Conservation (phyloP, 2,797 vertebrate species). For the Anguilla obscura region DNA sequence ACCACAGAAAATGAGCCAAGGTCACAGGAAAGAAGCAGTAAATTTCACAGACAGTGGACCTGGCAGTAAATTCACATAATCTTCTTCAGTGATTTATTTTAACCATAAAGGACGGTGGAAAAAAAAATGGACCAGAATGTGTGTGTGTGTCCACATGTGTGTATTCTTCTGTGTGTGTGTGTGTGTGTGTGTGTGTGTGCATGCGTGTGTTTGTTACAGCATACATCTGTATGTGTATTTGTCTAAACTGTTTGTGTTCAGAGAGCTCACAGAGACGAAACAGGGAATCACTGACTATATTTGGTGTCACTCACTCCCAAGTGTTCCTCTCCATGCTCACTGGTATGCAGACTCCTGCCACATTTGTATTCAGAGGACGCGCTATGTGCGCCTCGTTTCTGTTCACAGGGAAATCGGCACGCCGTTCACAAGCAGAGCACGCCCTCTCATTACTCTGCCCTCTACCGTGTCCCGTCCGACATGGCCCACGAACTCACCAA, state of each 20-base stretch:
- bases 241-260: background rate
- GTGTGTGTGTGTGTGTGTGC: background rate
- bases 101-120: background rate
- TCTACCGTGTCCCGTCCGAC: background rate
- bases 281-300: background rate
- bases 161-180: too few species aligned
- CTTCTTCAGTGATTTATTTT: conserved; percentile 10
- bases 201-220: background rate
- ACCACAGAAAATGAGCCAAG: conserved; percentile 23
- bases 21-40: conserved; percentile 21
- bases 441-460: conserved; percentile 6
- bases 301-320: conserved; percentile 1
- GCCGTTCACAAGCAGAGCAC: background rate
- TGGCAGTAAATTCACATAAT: conserved; percentile 31
- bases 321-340: background rate
- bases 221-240: background rate
- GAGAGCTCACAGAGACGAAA: background rate
- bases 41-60: conserved; percentile 5
- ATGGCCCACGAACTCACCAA: background rate
- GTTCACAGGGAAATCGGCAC: background rate
- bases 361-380: conserved; percentile 25
- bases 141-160: background rate
- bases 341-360: background rate
- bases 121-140: background rate
- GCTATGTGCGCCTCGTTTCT: background rate